Evolutionary conservation across 2,113 vertebrate species (phyloP).

Genomic region (Crotalus horridus): DNA sequence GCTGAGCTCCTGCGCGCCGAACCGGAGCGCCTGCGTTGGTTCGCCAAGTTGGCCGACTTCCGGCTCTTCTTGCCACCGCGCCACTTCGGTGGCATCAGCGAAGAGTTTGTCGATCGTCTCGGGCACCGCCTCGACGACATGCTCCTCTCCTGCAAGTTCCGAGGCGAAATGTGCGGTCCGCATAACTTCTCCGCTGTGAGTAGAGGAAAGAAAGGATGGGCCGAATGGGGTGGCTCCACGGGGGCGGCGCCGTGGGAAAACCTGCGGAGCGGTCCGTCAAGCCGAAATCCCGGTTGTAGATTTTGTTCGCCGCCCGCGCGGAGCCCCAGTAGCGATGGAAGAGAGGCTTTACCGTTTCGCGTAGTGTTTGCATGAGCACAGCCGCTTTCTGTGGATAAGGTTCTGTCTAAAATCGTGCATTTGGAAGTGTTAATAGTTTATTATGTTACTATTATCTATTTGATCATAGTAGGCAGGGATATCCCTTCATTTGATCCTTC

Average conservation of each 20-base stretch:
- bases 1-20: slow-evolving; percentile 89
- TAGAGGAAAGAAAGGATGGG: slow-evolving; percentile 28
- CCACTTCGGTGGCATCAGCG: slow-evolving; percentile 93
- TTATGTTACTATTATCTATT: neutral
- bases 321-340: neutral
- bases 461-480: neutral
- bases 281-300: neutral
- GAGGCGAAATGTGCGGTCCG: slow-evolving; percentile 88
- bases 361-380: neutral
- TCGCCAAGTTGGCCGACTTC: slow-evolving; percentile 93
- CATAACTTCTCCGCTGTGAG: slow-evolving; percentile 99
- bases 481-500: neutral
- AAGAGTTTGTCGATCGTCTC: slow-evolving; percentile 93
- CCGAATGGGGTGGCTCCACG: neutral
- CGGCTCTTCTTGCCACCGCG: slow-evolving; percentile 92
- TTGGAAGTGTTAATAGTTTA: neutral
- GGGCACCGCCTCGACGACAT: slow-evolving; percentile 97
- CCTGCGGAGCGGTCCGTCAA: neutral
- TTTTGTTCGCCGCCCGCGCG: neutral
- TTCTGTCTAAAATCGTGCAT: neutral
- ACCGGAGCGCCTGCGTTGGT: slow-evolving; percentile 83
- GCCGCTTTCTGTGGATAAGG: neutral
- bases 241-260: neutral
- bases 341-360: neutral
- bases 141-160: slow-evolving; percentile 96